Conservation (phyloP, 35 echinoderm and acorn worm genomes). For the Patiria miniata region DNA sequence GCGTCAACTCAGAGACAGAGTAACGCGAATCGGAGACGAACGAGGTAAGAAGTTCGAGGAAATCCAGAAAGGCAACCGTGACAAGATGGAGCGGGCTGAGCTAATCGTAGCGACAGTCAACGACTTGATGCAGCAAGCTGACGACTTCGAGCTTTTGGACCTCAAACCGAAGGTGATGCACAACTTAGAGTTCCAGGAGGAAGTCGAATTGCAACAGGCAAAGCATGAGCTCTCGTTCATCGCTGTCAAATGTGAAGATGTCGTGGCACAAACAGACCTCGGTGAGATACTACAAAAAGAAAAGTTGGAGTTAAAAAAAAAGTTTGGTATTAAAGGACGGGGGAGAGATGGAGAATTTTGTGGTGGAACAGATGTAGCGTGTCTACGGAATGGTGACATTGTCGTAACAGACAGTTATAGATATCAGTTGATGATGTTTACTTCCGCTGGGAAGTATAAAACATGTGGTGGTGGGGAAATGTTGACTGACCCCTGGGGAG, state of each 20-base stretch:
- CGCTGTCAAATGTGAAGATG: background rate
- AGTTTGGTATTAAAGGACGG: background rate
- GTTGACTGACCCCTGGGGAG: background rate
- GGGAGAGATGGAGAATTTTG: background rate
- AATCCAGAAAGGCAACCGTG: background rate
- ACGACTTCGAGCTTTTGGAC: conserved; percentile 2
- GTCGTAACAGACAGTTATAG: background rate
- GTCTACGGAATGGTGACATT: conserved; percentile 12
- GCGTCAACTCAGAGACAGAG: background rate
- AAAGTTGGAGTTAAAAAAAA: no score
- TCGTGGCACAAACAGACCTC: background rate
- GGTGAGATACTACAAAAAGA: background rate
- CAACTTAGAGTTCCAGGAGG: background rate
- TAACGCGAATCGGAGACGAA: background rate
- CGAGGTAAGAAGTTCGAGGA: background rate
- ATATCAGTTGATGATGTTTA: background rate
- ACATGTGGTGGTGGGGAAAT: background rate
- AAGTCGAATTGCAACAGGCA: no score
- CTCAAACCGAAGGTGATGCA: conserved; percentile 8
- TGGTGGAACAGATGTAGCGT: background rate
- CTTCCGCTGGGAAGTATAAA: background rate
- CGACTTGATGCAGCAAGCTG: conserved; percentile 15
- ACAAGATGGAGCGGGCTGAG: background rate
- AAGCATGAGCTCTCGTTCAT: background rate
- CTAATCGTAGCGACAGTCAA: conserved; percentile 15